These are phyloP conservation scores for Rissa tridactyla DNA, from an alignment of 2,113 vertebrate genomes.

Conservation along the genomic window DNA sequence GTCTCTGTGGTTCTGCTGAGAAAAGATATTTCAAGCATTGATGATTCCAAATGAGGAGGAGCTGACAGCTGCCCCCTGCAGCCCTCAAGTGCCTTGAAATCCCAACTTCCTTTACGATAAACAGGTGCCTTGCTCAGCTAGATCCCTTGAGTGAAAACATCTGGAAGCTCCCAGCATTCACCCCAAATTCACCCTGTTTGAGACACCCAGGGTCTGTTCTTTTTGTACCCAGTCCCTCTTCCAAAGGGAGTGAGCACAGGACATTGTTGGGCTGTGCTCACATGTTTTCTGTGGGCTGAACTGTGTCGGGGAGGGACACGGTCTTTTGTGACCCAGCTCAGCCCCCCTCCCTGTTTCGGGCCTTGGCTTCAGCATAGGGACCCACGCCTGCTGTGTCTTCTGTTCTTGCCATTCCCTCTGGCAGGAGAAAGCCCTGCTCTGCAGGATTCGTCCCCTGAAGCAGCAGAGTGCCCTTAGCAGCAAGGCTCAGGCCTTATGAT, in stretches of 20 bases:
- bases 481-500: background rate
- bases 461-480: background rate
- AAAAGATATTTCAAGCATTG: background rate
- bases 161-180: background rate
- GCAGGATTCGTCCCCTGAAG: background rate
- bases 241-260: background rate
- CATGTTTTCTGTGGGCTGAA: background rate
- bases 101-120: background rate
- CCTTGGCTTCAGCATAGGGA: background rate
- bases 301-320: fast-evolving
- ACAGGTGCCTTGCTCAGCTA: background rate
- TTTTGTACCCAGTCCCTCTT: background rate
- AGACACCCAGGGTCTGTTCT: background rate
- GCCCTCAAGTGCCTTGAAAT: background rate
- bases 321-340: background rate
- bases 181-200: background rate
- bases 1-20: background rate
- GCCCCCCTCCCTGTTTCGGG: background rate
- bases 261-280: fast-evolving
- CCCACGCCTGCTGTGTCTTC: background rate
- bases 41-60: background rate
- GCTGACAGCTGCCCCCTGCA: background rate
- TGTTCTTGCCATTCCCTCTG: background rate
- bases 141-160: background rate
- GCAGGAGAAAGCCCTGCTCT: background rate